Base-by-base conservation (phyloP, 92 coral and sea anemone species). In the Porites lobata region DNA sequence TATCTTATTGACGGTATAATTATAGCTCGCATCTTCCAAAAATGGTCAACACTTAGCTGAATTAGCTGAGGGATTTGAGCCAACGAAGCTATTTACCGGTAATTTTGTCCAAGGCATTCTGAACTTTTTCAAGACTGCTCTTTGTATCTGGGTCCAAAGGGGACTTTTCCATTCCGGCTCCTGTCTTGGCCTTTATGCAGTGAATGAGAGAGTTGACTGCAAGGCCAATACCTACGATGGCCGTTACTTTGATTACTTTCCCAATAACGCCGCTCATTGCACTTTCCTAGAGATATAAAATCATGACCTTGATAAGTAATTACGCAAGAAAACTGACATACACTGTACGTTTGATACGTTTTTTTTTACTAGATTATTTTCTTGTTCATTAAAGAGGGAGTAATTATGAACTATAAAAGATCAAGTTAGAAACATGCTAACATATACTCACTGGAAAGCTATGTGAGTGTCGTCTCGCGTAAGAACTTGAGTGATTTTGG, bases 81-180 rank as follows among this genome's bases (percentile, higher is more conserved):
- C 32, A 29, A 29, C 13, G 3, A 21, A 8, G 15, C 9, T 38
- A 76, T 8, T 43, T 77, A 85, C 89, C 64, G 7, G 85, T 62
- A 21, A 85, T 85, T 50, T 9, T 20, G 26, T 17, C 51, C 12
- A 85, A 85, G 17, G 89, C 89, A 63, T 85, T 56, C 68, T 76
- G 77, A 19, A 79, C 75, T 8, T 12, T 53, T 20, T 85, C 85
- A 8, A 85, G 89, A 13, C 68, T 77, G 32, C 65, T 29, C 75
- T 77, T 85, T 13, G 77, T 50, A 63, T 77, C 89, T 11, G 84
- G 47, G 68, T 77, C 77, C 59, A 85, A 58, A 9, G 72, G 76
- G 32, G 85, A 85, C 65, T 85, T 85, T 74, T 85, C 65, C 74
- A 62, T 64, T 15, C 89, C 89, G 20, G 78, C 85, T 8, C 85